Evolutionary conservation across 2,797 vertebrate species (phyloP), one percentile per base, ranked within the genome.

Genomic region (Hapalemur alaotrensis): DNA sequence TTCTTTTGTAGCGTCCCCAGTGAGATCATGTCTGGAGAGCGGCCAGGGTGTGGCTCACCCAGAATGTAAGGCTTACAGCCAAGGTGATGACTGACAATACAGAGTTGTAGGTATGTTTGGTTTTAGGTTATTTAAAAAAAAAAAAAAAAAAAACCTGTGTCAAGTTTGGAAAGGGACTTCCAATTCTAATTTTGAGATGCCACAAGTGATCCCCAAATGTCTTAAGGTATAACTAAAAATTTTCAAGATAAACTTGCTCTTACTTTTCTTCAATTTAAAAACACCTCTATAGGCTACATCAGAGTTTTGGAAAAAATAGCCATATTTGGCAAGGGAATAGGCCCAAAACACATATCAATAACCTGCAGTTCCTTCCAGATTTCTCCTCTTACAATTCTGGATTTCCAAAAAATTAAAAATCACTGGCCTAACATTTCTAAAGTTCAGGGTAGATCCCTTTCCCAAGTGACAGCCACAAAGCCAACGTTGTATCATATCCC

Each of bases 1-100:
- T 43, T 59, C 75, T 67, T 84, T 52, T 4, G 2, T 9, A 18
- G 48, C 1, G 0, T 91, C 79, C 61, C 23, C 14, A 25, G 2
- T 63, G 93, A 94, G 38, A 32, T 90, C 97, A 52, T 0, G 0
- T 41, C 73, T 95, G 38, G 73, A 88, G 75, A 94, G 81, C 90
- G 78, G 35, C 69, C 28, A 73, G 46, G 17, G 28, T 28, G 3
- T 93, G 52, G 92, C 50, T 91, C 78, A 83, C 28, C 35, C 10
- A 22, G 86, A 76, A 52, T 10, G 15, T n/a, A 73, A 92, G 92
- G 57, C 41, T 73, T 32, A 1, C 0, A 2, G 35, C 52, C 73
- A 78, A 48, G 70, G 1, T 18, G 17, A 32, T 83, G 89, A 72
- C 59, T 84, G 54, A 92, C 41, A 54, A 38, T 9, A 41, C 0